Evolutionary conservation across 2,888 invertebrate genomes (phyloP), one percentile per base, ranked within the genome.

Genomic region (Perizoma flavofasciatum): DNA sequence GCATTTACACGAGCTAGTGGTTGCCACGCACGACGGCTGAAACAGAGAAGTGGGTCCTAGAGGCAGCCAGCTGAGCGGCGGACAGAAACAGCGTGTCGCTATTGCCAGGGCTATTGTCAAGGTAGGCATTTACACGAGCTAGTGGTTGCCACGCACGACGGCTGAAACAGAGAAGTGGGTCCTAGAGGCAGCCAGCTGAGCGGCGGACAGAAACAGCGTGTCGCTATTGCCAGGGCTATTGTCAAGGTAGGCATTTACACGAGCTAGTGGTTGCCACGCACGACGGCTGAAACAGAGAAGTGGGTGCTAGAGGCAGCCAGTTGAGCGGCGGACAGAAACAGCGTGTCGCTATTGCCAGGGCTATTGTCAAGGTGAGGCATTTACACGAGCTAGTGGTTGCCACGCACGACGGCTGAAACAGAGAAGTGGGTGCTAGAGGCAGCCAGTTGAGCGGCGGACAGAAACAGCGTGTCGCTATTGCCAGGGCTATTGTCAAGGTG

Each of bases 291-390:
- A 94, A 96, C 59, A 97, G 79, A 97, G 0, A 96, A 54, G 98
- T 98, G 7, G 99, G 98, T 0, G 98, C 98, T 81, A 91, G 97
- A 96, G 99, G 5, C 65, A 93, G 96, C 6, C 95, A 97, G 90
- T 92, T 99, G 47, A 98, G 98, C 75, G 98, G 98, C 39, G 98
- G 98, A 0, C 98, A 98, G 86, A 96, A 97, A 74, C 98, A 98
- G 81, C 93, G 98, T 69, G 96, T 98, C 34, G 98, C 98, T 35
- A 98, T 98, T 73, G 98, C 98, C 0, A 91, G 98, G 68, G 98
- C 98, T 9, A 93, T 98, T 40, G 95, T 98, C 50, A 97, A 97
- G 94, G 96, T 96, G n/a, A 78, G 32, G 0, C 97, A 99, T 80
- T 95, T 98, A 1, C 93, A 95, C 60, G 96, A 97, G 73, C 97